Percentiles rank a stretch among this genome's conserved stretches.
Conservation (phyloP, 2,888 invertebrate species). For the Macrophya alboannulata region DNA sequence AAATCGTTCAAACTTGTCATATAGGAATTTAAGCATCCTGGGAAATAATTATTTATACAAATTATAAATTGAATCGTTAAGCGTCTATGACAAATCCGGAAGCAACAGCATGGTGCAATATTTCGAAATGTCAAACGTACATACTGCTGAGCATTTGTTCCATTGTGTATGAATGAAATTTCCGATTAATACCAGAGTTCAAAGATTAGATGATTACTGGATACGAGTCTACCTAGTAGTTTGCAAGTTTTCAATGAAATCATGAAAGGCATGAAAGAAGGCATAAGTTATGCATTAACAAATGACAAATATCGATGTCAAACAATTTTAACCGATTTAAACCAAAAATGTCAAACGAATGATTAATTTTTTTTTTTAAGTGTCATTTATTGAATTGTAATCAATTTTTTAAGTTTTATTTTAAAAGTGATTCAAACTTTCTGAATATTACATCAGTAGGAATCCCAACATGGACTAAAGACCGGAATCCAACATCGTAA, state of each 20-base stretch:
- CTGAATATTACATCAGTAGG: not conserved
- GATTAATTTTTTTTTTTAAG: not conserved
- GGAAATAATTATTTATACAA: not conserved
- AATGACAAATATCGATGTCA: constrained; percentile 24
- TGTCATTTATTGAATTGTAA: not conserved
- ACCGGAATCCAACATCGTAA: not conserved
- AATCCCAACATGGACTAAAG: not conserved
- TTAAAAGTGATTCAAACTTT: not conserved
- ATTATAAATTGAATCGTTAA: not conserved
- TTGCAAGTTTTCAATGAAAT: not conserved
- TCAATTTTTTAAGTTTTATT: not conserved
- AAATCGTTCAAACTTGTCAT: constrained; percentile 46
- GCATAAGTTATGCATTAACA: not conserved
- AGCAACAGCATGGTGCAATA: not conserved
- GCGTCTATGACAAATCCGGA: not conserved
- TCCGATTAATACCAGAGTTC: constrained; percentile 37
- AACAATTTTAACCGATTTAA: constrained; percentile 21
- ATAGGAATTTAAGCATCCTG: constrained; percentile 38
- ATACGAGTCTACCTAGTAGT: not conserved
- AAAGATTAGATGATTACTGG: not conserved
- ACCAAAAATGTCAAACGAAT: constrained; percentile 24
- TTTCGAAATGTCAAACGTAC: not conserved
- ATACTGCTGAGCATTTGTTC: not conserved
- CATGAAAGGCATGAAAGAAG: constrained; percentile 17
- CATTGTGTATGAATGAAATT: not conserved